Base-by-base conservation (phyloP, 2,113 vertebrate genomes). In the Mirounga angustirostris region DNA sequence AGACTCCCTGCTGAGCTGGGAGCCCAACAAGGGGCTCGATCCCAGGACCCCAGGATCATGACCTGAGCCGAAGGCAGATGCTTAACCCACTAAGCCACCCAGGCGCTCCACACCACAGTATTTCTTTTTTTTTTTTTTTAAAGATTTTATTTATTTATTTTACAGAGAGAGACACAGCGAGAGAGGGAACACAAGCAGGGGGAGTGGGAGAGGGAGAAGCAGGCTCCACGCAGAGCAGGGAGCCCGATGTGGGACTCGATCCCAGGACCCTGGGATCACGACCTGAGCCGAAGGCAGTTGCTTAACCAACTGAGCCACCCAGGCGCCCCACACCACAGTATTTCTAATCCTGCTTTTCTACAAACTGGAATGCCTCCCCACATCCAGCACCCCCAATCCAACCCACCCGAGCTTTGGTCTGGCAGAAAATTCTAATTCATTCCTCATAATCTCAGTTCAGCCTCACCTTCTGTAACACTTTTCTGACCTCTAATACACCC, bases 391-490 rank as follows among this genome's bases (percentile, higher is more conserved):
- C 50, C 69, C 52, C 13, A 83, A 10, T 21, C 46, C 36, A 36
- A 50, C 1, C 43, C 28, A 46, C 10, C 28, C 30, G 80, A 65
- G 59, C 30, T 78, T 33, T 69, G 40, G 59, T 52, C 56, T 54
- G n/a, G 21, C 9, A 43, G 80, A 69, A 95, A 92, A 54, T 56
- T 92, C 95, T 59, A 89, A 73, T 52, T 52, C 52, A n/a, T 24
- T 33, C 46, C 91, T 79, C 92, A 85, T 59, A 91, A 85, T 43
- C 81, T 79, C 92, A 87, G 89, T 79, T 89, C n/a, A 67, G 54
- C 7, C 79, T 67, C 21, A 58, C 59, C 40, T 74, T 85, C 36
- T 63, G 9, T 79, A 24, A 92, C 28, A 11, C n/a, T 9, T 69
- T 52, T 63, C 54, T 84, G 58, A 81, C 33, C 43, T 76, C 79